A percentile compares a stretch with the other conserved stretches of the same genome.
phyloP scores from a whole-genome alignment of 2,888 invertebrate genomes.

The Torymus tubicola region DNA sequence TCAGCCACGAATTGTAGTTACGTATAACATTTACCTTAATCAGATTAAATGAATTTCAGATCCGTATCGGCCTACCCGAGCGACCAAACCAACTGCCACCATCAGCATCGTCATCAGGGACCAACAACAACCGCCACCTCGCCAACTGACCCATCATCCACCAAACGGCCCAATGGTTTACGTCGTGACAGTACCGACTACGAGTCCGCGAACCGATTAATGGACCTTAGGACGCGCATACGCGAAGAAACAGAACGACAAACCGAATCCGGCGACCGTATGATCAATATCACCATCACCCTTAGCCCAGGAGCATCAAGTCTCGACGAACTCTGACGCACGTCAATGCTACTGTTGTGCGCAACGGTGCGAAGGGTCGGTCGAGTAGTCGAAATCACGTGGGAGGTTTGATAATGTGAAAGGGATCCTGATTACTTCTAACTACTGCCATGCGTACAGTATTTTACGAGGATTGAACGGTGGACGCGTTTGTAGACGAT shows the following conservation, averaged over 20 bases:
- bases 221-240: constrained; percentile 44
- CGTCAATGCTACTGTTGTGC: too few species aligned
- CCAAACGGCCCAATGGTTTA: constrained; percentile 24
- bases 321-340: not conserved
- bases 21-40: too few species aligned
- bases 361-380: too few species aligned
- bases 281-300: constrained; percentile 58
- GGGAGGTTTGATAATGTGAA: too few species aligned
- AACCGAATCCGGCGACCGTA: constrained; percentile 30
- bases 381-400: too few species aligned
- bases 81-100: constrained; percentile 30
- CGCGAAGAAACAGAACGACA: constrained; percentile 47
- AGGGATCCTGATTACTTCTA: too few species aligned
- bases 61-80: constrained; percentile 31
- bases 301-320: constrained; percentile 28
- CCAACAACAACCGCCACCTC: not conserved
- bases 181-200: not conserved
- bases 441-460: too few species aligned
- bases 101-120: too few species aligned
- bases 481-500: too few species aligned
- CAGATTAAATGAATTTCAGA: not conserved
- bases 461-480: too few species aligned
- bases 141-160: not conserved
- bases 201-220: not conserved
- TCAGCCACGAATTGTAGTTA: too few species aligned